Conservation (phyloP, 2,113 vertebrate species). For the Picathartes gymnocephalus region DNA sequence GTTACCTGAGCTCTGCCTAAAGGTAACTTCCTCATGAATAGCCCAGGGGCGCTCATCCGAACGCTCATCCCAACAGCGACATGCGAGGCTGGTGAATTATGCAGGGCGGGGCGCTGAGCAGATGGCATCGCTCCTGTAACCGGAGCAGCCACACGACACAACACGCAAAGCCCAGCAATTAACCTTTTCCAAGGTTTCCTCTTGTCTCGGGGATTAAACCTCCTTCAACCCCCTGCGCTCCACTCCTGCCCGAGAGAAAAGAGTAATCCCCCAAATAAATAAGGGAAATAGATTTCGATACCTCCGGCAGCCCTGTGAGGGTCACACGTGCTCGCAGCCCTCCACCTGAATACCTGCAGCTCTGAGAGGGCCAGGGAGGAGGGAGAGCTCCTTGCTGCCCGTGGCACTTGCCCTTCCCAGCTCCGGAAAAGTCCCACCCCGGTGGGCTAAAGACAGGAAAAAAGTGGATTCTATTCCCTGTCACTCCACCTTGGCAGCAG, state of each 20-base stretch:
- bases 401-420: neutral
- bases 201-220: slow-evolving; percentile 54
- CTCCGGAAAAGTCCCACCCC: neutral
- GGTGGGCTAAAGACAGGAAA: neutral
- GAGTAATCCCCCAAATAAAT: slow-evolving; percentile 41
- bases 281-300: neutral
- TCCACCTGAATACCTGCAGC: neutral
- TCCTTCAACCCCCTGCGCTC: neutral
- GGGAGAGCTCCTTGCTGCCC: neutral
- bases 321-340: neutral
- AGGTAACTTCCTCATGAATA: slow-evolving; percentile 71
- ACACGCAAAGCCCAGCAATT: slow-evolving; percentile 58
- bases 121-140: slow-evolving; percentile 66
- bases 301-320: neutral
- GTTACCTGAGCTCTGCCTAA: slow-evolving; percentile 65
- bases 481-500: neutral
- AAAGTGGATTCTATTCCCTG: neutral
- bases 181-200: slow-evolving; percentile 59
- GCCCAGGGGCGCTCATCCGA: neutral
- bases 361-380: neutral
- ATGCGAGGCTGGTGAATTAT: slow-evolving; percentile 67
- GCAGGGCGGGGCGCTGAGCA: slow-evolving; percentile 49
- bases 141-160: slow-evolving; percentile 22
- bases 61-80: neutral
- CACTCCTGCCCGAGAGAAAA: neutral